phyloP scores from a whole-genome alignment of 2,888 invertebrate genomes.

The Meteorus colon region DNA sequence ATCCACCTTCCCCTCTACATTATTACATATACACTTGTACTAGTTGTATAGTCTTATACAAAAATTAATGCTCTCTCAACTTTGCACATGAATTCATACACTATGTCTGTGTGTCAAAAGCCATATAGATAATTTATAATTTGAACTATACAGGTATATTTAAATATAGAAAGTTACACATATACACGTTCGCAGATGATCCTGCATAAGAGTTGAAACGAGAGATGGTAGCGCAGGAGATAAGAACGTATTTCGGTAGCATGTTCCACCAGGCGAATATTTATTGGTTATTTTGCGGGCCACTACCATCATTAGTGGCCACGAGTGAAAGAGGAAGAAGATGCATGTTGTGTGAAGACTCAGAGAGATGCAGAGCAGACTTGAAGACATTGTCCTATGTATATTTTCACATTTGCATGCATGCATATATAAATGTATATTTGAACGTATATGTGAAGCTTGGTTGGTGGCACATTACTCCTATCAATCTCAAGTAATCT shows the following conservation, averaged over 20 bases:
- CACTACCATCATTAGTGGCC: constrained; percentile 69
- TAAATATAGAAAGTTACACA: background rate
- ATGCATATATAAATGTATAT: constrained; percentile 25
- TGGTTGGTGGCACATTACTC: background rate
- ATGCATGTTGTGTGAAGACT: constrained; percentile 27
- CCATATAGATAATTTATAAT: background rate
- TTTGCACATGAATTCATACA: background rate
- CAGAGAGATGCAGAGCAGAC: constrained; percentile 60
- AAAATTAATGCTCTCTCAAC: background rate
- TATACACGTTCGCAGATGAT: background rate
- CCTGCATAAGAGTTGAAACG: background rate
- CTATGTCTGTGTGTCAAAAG: background rate
- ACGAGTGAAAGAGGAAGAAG: constrained; percentile 36
- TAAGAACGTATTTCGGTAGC: constrained; percentile 69
- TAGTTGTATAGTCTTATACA: constrained; percentile 11
- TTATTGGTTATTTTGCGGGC: constrained; percentile 69
- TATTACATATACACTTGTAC: constrained; percentile 8
- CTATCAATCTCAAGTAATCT: no score
- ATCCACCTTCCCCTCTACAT: constrained; percentile 46
- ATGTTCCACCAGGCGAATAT: constrained; percentile 68
- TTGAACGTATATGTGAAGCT: background rate
- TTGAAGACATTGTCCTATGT: constrained; percentile 61
- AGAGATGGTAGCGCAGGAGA: constrained; percentile 62
- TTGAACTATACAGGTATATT: background rate
- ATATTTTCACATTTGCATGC: constrained; percentile 7